Base-by-base conservation (phyloP, 2,797 vertebrate species). In the Emys orbicularis region DNA sequence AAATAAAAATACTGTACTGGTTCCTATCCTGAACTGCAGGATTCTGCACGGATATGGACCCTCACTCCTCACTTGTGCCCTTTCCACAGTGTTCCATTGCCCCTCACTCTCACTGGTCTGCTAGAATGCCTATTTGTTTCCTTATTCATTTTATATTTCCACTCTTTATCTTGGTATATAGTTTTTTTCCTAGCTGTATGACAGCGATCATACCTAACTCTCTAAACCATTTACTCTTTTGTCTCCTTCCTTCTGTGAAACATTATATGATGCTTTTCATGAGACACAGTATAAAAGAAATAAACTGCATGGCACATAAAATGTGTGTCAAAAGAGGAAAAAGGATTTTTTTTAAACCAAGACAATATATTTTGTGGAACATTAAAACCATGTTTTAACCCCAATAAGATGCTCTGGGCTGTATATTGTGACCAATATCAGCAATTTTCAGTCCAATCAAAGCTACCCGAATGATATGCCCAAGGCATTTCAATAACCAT, bases 361-460 rank as follows among this genome's bases (percentile, higher is more conserved):
- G 79, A 57, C 83, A 93, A 88, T 37, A 65, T 8, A 84, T 54
- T 37, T 12, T 74, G 59, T 21, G 91, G 53, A 84, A 92, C 61
- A 90, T 72, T 76, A 77, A 56, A 56, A 49, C 50, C 68, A 27
- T 37, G 21, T 74, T 41, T n/a, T 59, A 7, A 96, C 31, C 56
- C 89, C 95, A 90, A 88, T 86, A 27, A 81, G 92, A 68, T 25
- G n/a, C 21, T 79, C 65, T 59, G 25, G 49, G 93, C 92, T 88
- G 84, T 74, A 52, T 6, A 81, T 59, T 56, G 12, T 47, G 84
- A 93, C 49, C 89, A 44, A 87, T 93, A 79, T 53, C 59, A 85
- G 82, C 79, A 79, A 59, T 85, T 92, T 90, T 79, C 81, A 96
- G 68, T 65, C 90, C 84, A 84, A 74, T 87, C 49, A 95, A 96